phyloP scores from a whole-genome alignment of 2,797 vertebrate genomes.

The Microcaecilia unicolor region DNA sequence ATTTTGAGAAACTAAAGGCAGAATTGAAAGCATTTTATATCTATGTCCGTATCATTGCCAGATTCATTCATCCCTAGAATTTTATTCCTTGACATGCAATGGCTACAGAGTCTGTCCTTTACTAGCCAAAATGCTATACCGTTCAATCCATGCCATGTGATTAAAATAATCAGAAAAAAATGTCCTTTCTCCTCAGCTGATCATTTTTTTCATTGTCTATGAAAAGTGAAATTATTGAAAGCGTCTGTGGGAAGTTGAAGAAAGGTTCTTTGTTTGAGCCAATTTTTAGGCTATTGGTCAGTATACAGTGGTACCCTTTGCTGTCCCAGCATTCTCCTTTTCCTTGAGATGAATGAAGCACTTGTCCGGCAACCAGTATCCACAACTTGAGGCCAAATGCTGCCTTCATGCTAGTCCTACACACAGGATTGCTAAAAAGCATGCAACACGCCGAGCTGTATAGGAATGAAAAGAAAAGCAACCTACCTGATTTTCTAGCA shows the following conservation, averaged over 20 bases:
- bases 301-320: slow-evolving; percentile 39
- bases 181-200: slow-evolving; percentile 39
- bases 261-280: slow-evolving; percentile 86
- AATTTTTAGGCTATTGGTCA: slow-evolving; percentile 65
- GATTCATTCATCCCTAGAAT: no score
- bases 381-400: slow-evolving; percentile 17
- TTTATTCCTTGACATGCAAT: no score
- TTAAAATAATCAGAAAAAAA: slow-evolving; percentile 41
- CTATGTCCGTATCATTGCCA: no score
- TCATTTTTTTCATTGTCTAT: slow-evolving; percentile 43
- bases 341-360: slow-evolving; percentile 61
- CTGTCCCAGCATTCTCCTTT: slow-evolving; percentile 68
- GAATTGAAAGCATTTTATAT: no score
- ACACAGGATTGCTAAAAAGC: neutral
- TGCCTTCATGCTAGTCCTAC: neutral
- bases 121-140: slow-evolving; percentile 15
- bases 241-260: slow-evolving; percentile 83
- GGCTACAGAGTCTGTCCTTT: slow-evolving; percentile 29
- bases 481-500: neutral
- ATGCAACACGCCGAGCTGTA: neutral
- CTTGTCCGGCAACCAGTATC: slow-evolving; percentile 24
- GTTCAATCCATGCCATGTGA: slow-evolving; percentile 22
- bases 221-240: slow-evolving; percentile 60
- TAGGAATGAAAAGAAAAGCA: neutral
- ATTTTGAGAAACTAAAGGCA: no score